Evolutionary conservation across 2,888 invertebrate species (phyloP).

Genomic region (Xestobium rufovillosum): DNA sequence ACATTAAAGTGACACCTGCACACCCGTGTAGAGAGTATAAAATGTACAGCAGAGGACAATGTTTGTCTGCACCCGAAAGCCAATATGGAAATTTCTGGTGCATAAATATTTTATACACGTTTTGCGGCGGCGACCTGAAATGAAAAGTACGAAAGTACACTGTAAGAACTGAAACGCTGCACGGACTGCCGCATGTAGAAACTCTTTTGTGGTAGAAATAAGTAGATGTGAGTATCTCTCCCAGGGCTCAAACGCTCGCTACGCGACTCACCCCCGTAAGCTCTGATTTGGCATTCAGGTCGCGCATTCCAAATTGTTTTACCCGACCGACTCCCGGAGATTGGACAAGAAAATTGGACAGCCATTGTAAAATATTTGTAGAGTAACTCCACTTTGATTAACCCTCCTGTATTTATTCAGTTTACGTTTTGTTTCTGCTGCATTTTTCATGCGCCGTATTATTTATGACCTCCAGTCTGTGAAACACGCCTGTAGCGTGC

Average conservation of each 20-base stretch:
- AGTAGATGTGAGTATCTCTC: slow-evolving; percentile 33
- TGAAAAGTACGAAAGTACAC: slow-evolving; percentile 24
- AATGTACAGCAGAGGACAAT: too few species aligned
- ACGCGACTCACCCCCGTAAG: slow-evolving; percentile 30
- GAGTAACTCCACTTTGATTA: slow-evolving; percentile 34
- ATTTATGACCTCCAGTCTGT: too few species aligned
- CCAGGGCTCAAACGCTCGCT: slow-evolving; percentile 27
- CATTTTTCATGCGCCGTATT: too few species aligned
- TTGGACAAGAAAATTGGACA: slow-evolving; percentile 38
- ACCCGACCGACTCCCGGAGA: slow-evolving; percentile 34
- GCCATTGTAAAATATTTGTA: slow-evolving; percentile 38
- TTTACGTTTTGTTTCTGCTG: too few species aligned
- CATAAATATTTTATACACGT: slow-evolving; percentile 29
- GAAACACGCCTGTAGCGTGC: too few species aligned
- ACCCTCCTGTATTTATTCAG: too few species aligned
- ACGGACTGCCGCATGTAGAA: slow-evolving; percentile 19
- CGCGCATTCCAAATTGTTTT: slow-evolving; percentile 37
- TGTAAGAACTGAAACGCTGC: slow-evolving; percentile 25
- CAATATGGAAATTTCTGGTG: slow-evolving; percentile 26
- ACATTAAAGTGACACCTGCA: too few species aligned
- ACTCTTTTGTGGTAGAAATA: slow-evolving; percentile 30
- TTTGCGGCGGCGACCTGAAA: slow-evolving; percentile 20
- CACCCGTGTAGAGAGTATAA: too few species aligned
- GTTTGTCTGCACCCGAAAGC: too few species aligned
- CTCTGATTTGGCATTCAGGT: slow-evolving; percentile 34